phyloP scores from a whole-genome alignment of 2,113 vertebrate species.

The Telmatochromis brichardi region DNA sequence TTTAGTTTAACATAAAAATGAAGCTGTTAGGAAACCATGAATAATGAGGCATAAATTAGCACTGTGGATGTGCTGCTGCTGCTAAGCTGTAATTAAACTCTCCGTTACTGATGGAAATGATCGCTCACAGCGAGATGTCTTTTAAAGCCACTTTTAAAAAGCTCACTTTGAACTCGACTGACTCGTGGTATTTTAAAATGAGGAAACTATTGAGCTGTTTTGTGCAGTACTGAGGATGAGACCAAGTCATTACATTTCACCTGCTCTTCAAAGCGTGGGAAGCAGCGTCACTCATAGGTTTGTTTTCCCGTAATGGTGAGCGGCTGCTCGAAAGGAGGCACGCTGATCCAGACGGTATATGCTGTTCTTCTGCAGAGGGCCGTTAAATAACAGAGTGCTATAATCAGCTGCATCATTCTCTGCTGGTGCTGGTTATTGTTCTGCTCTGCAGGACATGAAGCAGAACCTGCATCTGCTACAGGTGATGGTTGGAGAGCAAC shows the following conservation, averaged over 20 bases:
- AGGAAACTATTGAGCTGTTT: not conserved
- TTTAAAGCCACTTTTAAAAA: not conserved
- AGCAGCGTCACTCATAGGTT: not conserved
- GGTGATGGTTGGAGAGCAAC: not conserved
- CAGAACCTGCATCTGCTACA: not conserved
- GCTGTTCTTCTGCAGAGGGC: not conserved
- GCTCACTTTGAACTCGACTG: fast-evolving
- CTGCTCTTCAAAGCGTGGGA: not conserved
- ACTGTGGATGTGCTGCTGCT: not conserved
- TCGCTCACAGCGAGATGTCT: not conserved
- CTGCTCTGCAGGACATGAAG: not conserved
- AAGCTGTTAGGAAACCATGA: not conserved
- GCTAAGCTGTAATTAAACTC: not conserved
- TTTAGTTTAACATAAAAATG: not conserved
- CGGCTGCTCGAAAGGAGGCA: not conserved
- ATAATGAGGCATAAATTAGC: not conserved
- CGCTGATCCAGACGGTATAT: not conserved
- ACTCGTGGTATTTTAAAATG: not conserved
- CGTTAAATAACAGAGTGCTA: not conserved
- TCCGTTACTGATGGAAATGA: not conserved
- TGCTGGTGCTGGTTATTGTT: not conserved
- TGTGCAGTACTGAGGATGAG: not conserved
- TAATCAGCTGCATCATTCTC: not conserved
- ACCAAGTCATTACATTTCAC: not conserved
- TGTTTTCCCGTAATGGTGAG: not conserved